Evolutionary conservation across 2,797 vertebrate genomes (phyloP), one percentile per base, ranked within the genome.

Genomic region (Phoxinus dragarum): DNA sequence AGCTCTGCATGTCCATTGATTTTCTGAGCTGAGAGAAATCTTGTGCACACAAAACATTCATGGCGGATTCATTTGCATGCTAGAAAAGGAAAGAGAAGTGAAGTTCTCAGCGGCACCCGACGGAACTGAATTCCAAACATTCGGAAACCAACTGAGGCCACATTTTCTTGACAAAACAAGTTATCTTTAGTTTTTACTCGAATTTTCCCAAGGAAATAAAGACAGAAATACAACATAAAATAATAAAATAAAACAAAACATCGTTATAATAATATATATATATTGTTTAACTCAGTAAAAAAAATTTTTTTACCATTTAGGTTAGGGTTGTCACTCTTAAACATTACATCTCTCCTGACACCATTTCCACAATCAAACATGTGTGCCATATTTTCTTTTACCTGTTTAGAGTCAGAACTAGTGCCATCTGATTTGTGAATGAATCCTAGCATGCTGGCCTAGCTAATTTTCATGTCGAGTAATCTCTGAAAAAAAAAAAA

Each of bases 21-120:
- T 61, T 77, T 61, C 54, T 27, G 36, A 74, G 72, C 27, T 52
- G 44, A 61, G 38, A 40, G 76, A 61, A 78, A 61, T 42, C 75
- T 11, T 38, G 36, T 23, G 52, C 21, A 61, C 21, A 56, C 23
- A 10, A 31, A 17, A 42, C 76, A 31, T 31, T 4, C n/a, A 78
- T 14, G 0, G 16, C 77, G 21, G 59, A 66, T 47, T 66, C 34
- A 66, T 79, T 59, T 27, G 40, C 56, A 64, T 61, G 54, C 38
- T 27, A 66, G 76, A 31, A 66, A 17, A 34, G 54, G 36, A 64
- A 38, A 27, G 38, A 79, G 54, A 78, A 79, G 19, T 42, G 56
- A 79, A 44, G 77, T 66, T 42, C 17, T 19, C 56, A 79, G 59
- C 23, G 59, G 27, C 40, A 47, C 27, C 77, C 77, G 34, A 44